Conservation (phyloP, 1,140 invertebrate genomes). For the Rhizoglyphus robini region DNA sequence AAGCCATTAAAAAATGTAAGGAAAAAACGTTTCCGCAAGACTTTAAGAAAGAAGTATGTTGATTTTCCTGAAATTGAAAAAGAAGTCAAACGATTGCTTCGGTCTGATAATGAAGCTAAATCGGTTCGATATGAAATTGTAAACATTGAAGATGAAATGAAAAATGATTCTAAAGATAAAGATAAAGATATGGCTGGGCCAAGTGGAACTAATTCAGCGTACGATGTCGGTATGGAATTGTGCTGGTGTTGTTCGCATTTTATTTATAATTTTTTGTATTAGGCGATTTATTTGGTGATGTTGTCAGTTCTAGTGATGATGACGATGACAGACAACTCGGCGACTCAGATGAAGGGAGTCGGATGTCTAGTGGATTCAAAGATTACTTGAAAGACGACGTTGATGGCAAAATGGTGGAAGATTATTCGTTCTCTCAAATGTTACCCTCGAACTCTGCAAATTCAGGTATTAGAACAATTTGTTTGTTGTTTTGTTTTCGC, state of each 20-base stretch:
- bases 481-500: too few relatives aligned
- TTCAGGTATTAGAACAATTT: too few relatives aligned
- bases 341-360: slow-evolving; percentile 23
- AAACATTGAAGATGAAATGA: slow-evolving; percentile 65
- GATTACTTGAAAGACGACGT: slow-evolving; percentile 35
- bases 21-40: slow-evolving; percentile 81
- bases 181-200: slow-evolving; percentile 6
- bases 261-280: slow-evolving; percentile 47
- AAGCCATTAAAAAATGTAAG: slow-evolving; percentile 89
- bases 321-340: slow-evolving; percentile 24
- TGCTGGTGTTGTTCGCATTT: slow-evolving; percentile 48
- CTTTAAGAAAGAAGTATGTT: slow-evolving; percentile 87
- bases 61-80: slow-evolving; percentile 97
- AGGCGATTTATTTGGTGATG: slow-evolving; percentile 75
- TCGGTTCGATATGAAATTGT: slow-evolving; percentile 83
- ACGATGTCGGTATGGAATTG: background rate
- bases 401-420: background rate
- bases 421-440: background rate
- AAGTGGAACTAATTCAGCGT: background rate
- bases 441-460: too few relatives aligned
- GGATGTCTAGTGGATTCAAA: slow-evolving; percentile 17
- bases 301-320: slow-evolving; percentile 59
- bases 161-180: slow-evolving; percentile 29
- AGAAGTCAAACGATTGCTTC: slow-evolving; percentile 73
- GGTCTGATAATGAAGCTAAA: slow-evolving; percentile 81